These are phyloP conservation scores for Macrotrachela quadricornifera DNA, from an alignment of 1,140 invertebrate genomes.

Conservation along the genomic window DNA sequence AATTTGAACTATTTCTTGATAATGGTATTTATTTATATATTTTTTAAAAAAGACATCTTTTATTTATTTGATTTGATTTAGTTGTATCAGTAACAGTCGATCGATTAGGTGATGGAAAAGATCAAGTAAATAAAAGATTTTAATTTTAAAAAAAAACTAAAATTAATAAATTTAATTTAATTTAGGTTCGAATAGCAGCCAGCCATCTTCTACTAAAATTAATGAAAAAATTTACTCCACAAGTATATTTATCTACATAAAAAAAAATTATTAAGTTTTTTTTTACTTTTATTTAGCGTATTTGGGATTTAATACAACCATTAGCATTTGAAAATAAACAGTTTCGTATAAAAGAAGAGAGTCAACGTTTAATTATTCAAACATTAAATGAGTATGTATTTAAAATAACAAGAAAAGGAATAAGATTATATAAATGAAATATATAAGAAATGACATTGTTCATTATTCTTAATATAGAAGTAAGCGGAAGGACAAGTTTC, in stretches of 20 bases:
- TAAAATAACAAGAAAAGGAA: no score
- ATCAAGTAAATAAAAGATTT: constrained; percentile 18
- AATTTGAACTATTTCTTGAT: constrained; percentile 1
- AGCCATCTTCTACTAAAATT: no score
- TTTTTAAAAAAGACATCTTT: constrained; percentile 2
- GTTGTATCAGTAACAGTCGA: constrained; percentile 65
- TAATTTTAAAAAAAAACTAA: background rate
- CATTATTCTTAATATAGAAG: no score
- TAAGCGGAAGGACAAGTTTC: no score
- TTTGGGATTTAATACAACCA: background rate
- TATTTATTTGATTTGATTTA: constrained; percentile 10
- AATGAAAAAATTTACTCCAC: no score
- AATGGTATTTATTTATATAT: constrained; percentile 1
- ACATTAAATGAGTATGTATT: constrained; percentile 10
- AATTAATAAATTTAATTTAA: background rate
- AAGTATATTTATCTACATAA: no score
- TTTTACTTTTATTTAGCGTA: background rate
- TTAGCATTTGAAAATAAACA: constrained; percentile 6
- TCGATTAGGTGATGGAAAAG: constrained; percentile 40
- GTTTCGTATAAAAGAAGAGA: constrained; percentile 48
- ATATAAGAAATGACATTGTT: no score
- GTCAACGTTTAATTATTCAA: constrained; percentile 54
- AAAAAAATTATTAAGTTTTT: background rate
- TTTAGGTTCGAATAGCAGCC: background rate
- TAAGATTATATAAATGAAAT: no score